Evolutionary conservation across 2,797 vertebrate species (phyloP), one percentile per base, ranked within the genome.

Genomic region (Monodelphis domestica): DNA sequence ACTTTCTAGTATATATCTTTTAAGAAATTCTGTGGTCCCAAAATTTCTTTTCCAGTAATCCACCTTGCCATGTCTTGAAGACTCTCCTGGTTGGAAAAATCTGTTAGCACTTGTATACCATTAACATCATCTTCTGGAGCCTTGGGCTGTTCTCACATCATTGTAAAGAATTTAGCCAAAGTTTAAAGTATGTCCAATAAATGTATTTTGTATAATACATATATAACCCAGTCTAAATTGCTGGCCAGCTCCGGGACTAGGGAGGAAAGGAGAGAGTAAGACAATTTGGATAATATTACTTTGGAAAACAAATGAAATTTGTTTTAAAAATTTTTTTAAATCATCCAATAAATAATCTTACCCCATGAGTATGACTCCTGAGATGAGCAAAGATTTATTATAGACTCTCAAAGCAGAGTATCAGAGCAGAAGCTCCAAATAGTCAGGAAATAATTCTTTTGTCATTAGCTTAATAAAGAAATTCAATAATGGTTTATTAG

Each of bases 401-500:
- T 15, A 95, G 90, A 92, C 12, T 91, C 63, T 88, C 33, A 95
- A 30, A 94, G 55, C 38, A 94, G 33, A 91, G 54, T n/a, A n/a
- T n/a, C 15, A 38, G n/a, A 78, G 2, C 15, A 91, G 91, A 92
- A 9, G 12, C 91, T 94, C 29, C 12, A 57, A 90, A 95, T 95
- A 95, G 89, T 91, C 53, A 94, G 93, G 28, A 87, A 54, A 59
- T 94, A 97, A 94, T 96, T 91, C 93, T 96, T 96, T 96, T 87
- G 95, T 94, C 55, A 95, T 21, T 89, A 2, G 11, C 90, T 91
- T 93, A 56, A 91, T 95, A 93, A 96, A 90, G 15, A 93, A 96
- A 78, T 95, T 95, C 57, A 87, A 38, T 88, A 96, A 95, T 95
- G 91, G 93, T 78, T 38, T 5, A 94, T 90, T 94, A 95, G 94